These are phyloP conservation scores for Cuniculus paca DNA, from an alignment of 2,797 vertebrate genomes.

Conservation along the genomic window DNA sequence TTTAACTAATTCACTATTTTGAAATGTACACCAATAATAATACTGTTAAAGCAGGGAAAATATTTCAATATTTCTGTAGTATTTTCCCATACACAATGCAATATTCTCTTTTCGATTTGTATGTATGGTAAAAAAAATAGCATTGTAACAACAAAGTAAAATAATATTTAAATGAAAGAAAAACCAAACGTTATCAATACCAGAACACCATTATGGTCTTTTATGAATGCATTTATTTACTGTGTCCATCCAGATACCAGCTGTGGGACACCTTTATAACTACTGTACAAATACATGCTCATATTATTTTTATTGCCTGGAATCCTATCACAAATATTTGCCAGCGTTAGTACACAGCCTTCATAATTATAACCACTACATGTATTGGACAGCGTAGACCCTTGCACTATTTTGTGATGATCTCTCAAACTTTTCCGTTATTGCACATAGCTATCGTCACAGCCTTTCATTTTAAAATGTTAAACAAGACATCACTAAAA, in stretches of 20 bases:
- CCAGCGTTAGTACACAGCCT: neutral
- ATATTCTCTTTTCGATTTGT: neutral
- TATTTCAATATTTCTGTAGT: neutral
- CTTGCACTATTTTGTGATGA: slow-evolving; percentile 11
- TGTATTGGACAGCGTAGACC: neutral
- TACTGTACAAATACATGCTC: neutral
- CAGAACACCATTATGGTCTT: neutral
- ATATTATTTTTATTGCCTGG: neutral
- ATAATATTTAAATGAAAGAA: slow-evolving; percentile 8
- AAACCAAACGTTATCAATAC: neutral
- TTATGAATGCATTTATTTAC: neutral
- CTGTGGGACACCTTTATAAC: neutral
- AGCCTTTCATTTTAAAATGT: neutral
- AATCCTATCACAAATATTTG: neutral
- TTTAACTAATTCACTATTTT: neutral
- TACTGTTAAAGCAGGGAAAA: neutral
- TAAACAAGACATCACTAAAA: slow-evolving; percentile 54
- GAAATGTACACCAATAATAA: neutral
- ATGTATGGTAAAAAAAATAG: neutral
- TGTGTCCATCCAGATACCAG: neutral
- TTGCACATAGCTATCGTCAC: neutral
- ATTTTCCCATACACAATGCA: neutral
- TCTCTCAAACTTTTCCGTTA: neutral
- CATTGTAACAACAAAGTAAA: neutral
- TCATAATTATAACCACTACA: neutral